These are phyloP conservation scores for Centroberyx gerrardi DNA, from an alignment of 2,797 vertebrate genomes.

Conservation along the genomic window DNA sequence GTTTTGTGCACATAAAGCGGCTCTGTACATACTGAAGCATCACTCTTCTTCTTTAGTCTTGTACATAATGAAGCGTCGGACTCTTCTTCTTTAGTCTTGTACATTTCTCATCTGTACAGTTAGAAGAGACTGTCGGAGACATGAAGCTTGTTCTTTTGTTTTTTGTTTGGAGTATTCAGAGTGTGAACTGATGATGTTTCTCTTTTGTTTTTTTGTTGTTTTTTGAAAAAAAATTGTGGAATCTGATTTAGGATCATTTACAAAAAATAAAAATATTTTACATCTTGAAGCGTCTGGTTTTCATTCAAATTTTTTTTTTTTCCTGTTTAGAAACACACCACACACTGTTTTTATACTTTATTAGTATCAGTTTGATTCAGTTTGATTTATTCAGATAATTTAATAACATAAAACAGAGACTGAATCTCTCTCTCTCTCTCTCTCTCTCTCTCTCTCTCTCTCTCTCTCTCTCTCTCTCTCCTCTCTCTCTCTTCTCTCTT, in stretches of 20 bases:
- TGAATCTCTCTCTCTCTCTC: too few relatives aligned
- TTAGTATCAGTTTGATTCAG: too few relatives aligned
- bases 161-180: constrained; percentile 89
- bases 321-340: too few relatives aligned
- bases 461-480: too few relatives aligned
- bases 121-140: constrained; percentile 89
- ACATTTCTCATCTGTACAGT: constrained; percentile 92
- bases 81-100: constrained; percentile 79
- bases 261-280: constrained; percentile 99
- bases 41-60: constrained; percentile 8
- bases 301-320: too few relatives aligned
- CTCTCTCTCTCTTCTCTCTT: too few relatives aligned
- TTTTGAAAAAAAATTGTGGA: constrained; percentile 91
- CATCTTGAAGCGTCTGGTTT: constrained; percentile 76
- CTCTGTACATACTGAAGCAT: constrained; percentile 15
- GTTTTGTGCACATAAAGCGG: constrained; percentile 84
- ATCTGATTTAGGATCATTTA: constrained; percentile 99
- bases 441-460: too few relatives aligned
- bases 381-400: too few relatives aligned
- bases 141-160: constrained; percentile 79
- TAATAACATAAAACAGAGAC: too few relatives aligned
- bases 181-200: constrained; percentile 86
- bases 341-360: too few relatives aligned
- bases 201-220: constrained; percentile 79
- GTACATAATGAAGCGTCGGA: constrained; percentile 56